A percentile compares a stretch with the other conserved stretches of the same genome.
Conservation (phyloP, 2,113 vertebrate genomes). For the Melanerpes formicivorus region DNA sequence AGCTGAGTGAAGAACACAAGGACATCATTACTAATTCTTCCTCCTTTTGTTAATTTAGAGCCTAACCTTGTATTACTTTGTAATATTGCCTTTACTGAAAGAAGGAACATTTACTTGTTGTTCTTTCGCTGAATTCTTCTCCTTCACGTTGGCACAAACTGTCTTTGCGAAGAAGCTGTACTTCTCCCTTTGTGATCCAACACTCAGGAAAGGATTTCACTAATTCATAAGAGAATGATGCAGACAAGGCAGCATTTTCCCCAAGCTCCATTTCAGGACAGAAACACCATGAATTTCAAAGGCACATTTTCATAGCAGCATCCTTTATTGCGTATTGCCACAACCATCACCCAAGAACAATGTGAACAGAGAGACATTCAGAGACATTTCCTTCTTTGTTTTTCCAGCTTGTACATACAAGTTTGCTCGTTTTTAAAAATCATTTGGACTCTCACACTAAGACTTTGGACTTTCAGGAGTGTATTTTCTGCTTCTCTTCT, state of each 20-base stretch:
- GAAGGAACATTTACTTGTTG: neutral
- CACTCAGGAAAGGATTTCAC: slow-evolving; percentile 25
- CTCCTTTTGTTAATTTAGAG: slow-evolving; percentile 15
- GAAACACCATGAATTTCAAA: slow-evolving; percentile 24
- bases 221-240: slow-evolving; percentile 23
- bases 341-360: neutral
- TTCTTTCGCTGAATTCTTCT: neutral
- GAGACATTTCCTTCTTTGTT: neutral
- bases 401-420: neutral
- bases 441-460: neutral
- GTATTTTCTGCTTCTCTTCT: neutral
- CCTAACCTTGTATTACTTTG: neutral
- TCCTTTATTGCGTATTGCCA: neutral
- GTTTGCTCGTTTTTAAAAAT: neutral
- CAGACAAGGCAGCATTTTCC: neutral
- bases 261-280: neutral
- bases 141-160: neutral
- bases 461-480: neutral
- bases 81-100: neutral
- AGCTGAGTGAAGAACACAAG: neutral
- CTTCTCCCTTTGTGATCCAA: neutral
- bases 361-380: neutral
- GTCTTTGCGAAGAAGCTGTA: neutral
- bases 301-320: neutral
- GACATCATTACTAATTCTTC: slow-evolving; percentile 2